Base-by-base conservation (phyloP, 1,140 invertebrate genomes). In the Bombus waltoni region DNA sequence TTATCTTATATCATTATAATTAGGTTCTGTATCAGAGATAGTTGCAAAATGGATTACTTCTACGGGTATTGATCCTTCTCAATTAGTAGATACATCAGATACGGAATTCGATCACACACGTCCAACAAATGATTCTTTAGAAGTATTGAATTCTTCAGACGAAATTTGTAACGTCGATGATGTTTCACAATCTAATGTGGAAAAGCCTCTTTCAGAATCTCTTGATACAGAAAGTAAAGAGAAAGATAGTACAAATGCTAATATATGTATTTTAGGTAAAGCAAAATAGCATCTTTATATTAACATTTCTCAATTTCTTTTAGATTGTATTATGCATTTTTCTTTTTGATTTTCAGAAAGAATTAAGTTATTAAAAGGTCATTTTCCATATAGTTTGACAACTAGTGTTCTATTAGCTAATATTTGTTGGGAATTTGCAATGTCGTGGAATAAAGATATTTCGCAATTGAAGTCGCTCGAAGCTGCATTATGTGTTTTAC, bases 341-440 rank as follows among this genome's bases (percentile, higher is more conserved):
- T 78, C 8, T 65, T 32, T 80, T 32, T 75, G 28, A 71, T 65
- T 82, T 87, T 42, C 81, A 95, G 94, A 94, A 80, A 93, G 92
- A 89, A 74, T 95, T 59, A 57, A 88, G 22, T 91, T 97, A 38
- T 94, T 98, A 40, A 96, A 96, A 65, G 95, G 96, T 65, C 97
- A 98, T 94, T 99, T 99, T 94, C 98, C 98, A 1, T 97, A 98
- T 82, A 99, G 98, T 94, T 96, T 99, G 59, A 96, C 97, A 42
- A 96, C 97, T 53, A 97, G 97, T 90, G 96, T 97, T 57, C 94
- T 99, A 47, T 94, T 99, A 59, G 96, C 97, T 22, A 98, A 99
- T 94, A 97, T 98, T 95, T 97, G 97, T 89, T 99, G 98, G 98
- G 98, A 99, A 93, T 98, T 98, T 94, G 96, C 97, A 82, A 96